phyloP scores from a whole-genome alignment of 1,140 invertebrate genomes.

The Sipha flava region DNA sequence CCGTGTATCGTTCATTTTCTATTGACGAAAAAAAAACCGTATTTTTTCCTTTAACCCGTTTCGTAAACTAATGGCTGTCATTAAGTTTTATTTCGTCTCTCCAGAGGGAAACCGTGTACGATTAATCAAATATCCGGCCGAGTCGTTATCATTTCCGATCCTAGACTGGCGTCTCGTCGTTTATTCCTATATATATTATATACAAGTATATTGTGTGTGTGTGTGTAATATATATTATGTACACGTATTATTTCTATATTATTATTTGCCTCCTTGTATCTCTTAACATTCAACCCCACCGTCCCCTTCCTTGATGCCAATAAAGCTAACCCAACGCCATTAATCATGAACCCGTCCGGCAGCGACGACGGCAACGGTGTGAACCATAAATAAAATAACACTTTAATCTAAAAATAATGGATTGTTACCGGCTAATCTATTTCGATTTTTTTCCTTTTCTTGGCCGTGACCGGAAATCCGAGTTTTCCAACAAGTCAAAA shows the following conservation, averaged over 20 bases:
- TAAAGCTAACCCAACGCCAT: slow-evolving; percentile 19
- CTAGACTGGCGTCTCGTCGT: slow-evolving; percentile 8
- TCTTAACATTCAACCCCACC: not conserved
- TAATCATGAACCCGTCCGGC: slow-evolving; percentile 28
- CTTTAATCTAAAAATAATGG: slow-evolving; percentile 30
- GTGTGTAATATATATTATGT: not conserved
- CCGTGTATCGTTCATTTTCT: not conserved
- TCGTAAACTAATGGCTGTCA: slow-evolving; percentile 25
- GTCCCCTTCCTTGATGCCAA: not conserved
- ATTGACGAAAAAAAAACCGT: not conserved
- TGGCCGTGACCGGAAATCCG: slow-evolving; percentile 27
- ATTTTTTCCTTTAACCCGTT: not conserved
- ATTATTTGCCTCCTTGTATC: slow-evolving; percentile 5
- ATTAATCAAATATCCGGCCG: slow-evolving; percentile 30
- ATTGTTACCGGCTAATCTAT: slow-evolving; percentile 29
- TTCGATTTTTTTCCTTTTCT: not conserved
- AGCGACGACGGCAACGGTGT: not conserved
- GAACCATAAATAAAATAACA: slow-evolving; percentile 30
- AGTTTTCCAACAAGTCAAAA: slow-evolving; percentile 28
- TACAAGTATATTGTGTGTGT: no score
- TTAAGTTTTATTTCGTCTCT: slow-evolving; percentile 18
- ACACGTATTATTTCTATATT: not conserved
- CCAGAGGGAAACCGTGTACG: not conserved
- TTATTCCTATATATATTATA: not conserved
- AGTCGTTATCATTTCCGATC: slow-evolving; percentile 30